These are phyloP conservation scores for Drosophila demipolita DNA, from an alignment of 2,888 invertebrate species.

Conservation along the genomic window DNA sequence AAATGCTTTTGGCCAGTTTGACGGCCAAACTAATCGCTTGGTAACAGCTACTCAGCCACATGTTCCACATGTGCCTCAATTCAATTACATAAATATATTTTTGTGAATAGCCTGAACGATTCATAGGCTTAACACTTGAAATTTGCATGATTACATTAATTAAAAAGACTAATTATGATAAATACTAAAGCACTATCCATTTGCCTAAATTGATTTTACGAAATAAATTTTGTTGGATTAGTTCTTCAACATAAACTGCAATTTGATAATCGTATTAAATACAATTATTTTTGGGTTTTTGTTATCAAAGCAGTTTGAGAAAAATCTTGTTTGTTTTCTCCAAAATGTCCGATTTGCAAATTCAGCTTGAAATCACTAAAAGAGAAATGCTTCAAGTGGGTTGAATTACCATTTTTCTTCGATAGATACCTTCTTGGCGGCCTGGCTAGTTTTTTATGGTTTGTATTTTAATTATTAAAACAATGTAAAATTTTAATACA, in stretches of 20 bases:
- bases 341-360: not conserved
- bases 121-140: not conserved
- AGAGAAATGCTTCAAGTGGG: not conserved
- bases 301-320: not conserved
- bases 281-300: not conserved
- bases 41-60: conserved; percentile 9
- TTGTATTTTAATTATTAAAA: not conserved
- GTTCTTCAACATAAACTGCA: not conserved
- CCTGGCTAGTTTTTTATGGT: not conserved
- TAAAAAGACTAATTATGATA: not conserved
- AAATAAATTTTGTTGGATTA: fast-evolving
- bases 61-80: conserved; percentile 7
- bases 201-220: not conserved
- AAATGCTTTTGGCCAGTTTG: not conserved
- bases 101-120: not conserved
- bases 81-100: not conserved
- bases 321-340: fast-evolving
- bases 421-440: not conserved
- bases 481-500: no score
- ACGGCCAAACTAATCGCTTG: not conserved
- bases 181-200: not conserved
- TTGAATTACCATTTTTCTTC: not conserved
- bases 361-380: not conserved
- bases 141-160: not conserved
- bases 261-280: not conserved